A percentile compares a stretch with the other conserved stretches of the same genome.
phyloP scores from a whole-genome alignment of 2,113 vertebrate species.

The Hippolais icterina region DNA sequence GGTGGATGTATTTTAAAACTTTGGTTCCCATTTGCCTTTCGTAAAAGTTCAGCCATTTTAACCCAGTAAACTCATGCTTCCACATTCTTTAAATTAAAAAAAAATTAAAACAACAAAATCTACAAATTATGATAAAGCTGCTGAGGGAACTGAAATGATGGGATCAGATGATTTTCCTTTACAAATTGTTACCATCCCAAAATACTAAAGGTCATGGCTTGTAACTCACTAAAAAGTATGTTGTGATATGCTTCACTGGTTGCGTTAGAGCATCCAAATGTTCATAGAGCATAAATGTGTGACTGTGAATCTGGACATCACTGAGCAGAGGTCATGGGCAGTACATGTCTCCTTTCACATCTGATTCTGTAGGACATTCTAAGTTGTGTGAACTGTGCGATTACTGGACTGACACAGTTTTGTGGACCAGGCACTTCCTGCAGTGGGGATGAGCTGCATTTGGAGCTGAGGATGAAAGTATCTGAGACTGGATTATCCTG shows the following conservation, averaged over 20 bases:
- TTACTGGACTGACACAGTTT: neutral
- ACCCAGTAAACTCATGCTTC: neutral
- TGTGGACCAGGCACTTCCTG: neutral
- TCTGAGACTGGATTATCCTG: neutral
- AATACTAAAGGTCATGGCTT: neutral
- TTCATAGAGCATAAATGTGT: neutral
- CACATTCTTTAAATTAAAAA: neutral
- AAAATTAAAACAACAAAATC: neutral
- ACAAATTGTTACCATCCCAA: neutral
- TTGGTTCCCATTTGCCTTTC: neutral
- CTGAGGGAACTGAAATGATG: neutral
- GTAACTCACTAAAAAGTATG: neutral
- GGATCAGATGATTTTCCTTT: neutral
- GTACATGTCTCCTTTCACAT: neutral
- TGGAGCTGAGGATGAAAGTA: neutral
- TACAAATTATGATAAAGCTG: neutral
- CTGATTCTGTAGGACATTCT: neutral
- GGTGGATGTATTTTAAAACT: neutral
- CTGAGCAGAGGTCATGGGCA: neutral
- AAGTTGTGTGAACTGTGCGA: neutral
- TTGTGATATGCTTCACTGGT: neutral
- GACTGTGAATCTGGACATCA: neutral
- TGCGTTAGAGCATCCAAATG: neutral
- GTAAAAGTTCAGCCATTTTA: neutral
- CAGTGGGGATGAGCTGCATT: neutral